Base-by-base conservation (phyloP, 1,140 invertebrate species). In the Drosophila erecta region DNA sequence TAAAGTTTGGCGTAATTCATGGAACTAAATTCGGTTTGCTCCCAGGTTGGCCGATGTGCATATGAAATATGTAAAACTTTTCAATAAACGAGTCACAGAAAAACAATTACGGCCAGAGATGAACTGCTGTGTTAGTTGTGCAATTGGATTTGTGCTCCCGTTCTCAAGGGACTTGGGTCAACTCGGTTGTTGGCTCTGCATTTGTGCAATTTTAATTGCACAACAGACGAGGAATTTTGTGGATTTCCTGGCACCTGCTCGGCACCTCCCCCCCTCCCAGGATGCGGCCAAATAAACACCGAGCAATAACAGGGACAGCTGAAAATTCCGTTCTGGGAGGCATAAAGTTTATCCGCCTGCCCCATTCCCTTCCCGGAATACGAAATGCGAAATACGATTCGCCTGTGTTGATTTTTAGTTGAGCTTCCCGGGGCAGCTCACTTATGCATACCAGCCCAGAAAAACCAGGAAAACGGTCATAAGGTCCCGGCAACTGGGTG, bases 41-140 rank as follows among this genome's bases (percentile, higher is more conserved):
- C 17, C 30, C 73, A 73, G 67, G 43, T 81, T 57, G 41, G 56
- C 37, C 62, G 41, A 70, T 49, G 50, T 70, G 67, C 67, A 71
- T 71, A 71, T 71, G 67, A 71, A 77, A 79, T 62, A 58, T 67
- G 66, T 50, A 59, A 59, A 85, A 84, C 76, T 84, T 84, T 84
- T 85, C 80, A 84, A 84, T 84, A 84, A 84, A 76, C 80, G 76
- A 83, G 76, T 83, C 60, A 71, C 76, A 46, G 67, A 76, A 85
- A 81, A 83, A 85, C 76, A 85, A 85, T 84, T 84, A 71, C 64
- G 65, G 24, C n/a, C 43, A 53, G 43, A 12, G 57, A 11, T 12
- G 15, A 37, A 49, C 44, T 35, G 49, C 35, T 60, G 44, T 57
- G 73, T 80, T 61, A 44, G 71, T 49, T 57, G 37, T 55, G 61